Conservation (phyloP, 2,797 vertebrate species). For the Scyliorhinus canicula region DNA sequence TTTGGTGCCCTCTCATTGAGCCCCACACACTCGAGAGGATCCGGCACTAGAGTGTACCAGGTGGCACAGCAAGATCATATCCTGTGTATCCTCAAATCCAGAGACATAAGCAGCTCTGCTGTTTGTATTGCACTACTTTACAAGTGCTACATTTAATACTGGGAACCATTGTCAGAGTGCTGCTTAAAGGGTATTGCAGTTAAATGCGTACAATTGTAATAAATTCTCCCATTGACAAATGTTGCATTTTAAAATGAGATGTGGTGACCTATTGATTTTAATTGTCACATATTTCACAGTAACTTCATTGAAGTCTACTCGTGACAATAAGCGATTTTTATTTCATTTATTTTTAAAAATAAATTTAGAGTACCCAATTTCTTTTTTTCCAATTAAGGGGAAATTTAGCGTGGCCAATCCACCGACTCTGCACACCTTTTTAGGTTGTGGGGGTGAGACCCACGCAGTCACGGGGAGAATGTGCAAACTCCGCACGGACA, state of each 20-base stretch:
- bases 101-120: background rate
- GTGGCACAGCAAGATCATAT: background rate
- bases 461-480: too few relatives aligned
- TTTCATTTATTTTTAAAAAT: too few relatives aligned
- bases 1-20: background rate
- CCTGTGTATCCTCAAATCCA: background rate
- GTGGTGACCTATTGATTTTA: background rate
- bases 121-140: background rate
- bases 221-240: background rate
- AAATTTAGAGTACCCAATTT: too few relatives aligned
- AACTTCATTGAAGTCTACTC: too few relatives aligned
- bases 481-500: too few relatives aligned
- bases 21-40: background rate
- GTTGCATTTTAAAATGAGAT: background rate
- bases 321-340: too few relatives aligned
- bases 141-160: background rate
- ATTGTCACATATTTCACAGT: too few relatives aligned
- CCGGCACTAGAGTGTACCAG: background rate
- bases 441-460: too few relatives aligned
- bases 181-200: background rate
- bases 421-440: too few relatives aligned
- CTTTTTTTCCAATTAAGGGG: too few relatives aligned
- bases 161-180: background rate
- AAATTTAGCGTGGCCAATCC: too few relatives aligned
- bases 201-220: background rate